Conservation (phyloP, 2,888 invertebrate genomes). For the Agonum fuliginosum region DNA sequence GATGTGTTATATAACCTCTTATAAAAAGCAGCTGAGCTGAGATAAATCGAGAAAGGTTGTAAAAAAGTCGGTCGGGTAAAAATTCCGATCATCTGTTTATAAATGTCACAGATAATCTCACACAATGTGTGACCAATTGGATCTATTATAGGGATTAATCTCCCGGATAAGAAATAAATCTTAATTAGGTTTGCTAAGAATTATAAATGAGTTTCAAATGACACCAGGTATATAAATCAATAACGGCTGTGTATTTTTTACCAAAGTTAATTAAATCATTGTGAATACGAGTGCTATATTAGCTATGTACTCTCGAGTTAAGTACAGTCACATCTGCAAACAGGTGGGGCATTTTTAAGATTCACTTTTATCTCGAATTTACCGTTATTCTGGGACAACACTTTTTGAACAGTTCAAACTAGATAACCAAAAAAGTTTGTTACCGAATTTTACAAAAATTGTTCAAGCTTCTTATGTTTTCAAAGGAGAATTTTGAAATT, state of each 20-base stretch:
- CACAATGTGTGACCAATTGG: constrained; percentile 52
- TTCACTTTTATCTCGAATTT: no score
- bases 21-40: constrained; percentile 18
- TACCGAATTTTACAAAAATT: no score
- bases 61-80: constrained; percentile 19
- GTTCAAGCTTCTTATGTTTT: no score
- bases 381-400: background rate
- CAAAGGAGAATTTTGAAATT: no score
- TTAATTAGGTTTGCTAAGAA: constrained; percentile 54
- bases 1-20: constrained; percentile 9
- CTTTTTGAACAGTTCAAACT: no score
- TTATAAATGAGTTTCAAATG: constrained; percentile 56
- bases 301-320: no score
- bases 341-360: background rate
- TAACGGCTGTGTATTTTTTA: constrained; percentile 46
- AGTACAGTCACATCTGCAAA: background rate
- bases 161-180: constrained; percentile 53
- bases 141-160: constrained; percentile 50
- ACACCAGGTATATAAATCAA: constrained; percentile 52
- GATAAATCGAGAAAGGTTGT: constrained; percentile 5
- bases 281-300: constrained; percentile 44
- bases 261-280: constrained; percentile 51
- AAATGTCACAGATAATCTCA: constrained; percentile 46
- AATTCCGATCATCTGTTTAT: constrained; percentile 48
- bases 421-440: no score